phyloP scores from a whole-genome alignment of 2,797 vertebrate genomes.

The Petrocephalus schoutedeni region DNA sequence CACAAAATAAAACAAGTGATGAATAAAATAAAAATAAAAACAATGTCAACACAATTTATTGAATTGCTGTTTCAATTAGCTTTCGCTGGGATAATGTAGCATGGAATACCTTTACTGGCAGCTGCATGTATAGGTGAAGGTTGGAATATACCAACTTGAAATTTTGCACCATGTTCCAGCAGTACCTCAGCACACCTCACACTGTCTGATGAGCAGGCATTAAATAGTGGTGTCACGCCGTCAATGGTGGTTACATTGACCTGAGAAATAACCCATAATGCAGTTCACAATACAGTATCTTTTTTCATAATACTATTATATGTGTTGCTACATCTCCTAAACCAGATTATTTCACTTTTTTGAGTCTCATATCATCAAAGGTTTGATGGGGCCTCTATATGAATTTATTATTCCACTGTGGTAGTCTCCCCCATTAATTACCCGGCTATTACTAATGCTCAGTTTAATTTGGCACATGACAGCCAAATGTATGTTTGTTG shows the following conservation, averaged over 20 bases:
- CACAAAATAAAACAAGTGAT: neutral
- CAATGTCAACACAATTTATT: neutral
- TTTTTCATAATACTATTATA: neutral
- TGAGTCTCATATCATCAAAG: neutral
- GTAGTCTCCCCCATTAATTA: neutral
- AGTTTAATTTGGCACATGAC: neutral
- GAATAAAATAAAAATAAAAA: neutral
- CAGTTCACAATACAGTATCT: neutral
- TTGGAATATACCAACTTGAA: conserved; percentile 74
- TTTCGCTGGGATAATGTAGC: neutral
- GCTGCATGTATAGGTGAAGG: conserved; percentile 87
- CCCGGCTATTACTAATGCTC: neutral
- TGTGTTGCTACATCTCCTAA: neutral
- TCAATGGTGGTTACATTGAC: conserved; percentile 86
- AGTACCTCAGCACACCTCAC: conserved; percentile 76
- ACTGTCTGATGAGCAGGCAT: conserved; percentile 82
- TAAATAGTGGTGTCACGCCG: conserved; percentile 85
- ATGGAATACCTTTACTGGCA: conserved; percentile 75
- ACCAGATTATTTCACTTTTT: neutral
- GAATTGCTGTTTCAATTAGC: neutral
- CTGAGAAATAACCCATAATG: conserved; percentile 52
- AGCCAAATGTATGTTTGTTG: neutral
- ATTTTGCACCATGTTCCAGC: conserved; percentile 80
- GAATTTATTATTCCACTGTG: neutral
- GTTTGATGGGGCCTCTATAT: neutral